These are phyloP conservation scores for Heliconius eleuchia DNA, from an alignment of 1,140 invertebrate species.

Conservation along the genomic window DNA sequence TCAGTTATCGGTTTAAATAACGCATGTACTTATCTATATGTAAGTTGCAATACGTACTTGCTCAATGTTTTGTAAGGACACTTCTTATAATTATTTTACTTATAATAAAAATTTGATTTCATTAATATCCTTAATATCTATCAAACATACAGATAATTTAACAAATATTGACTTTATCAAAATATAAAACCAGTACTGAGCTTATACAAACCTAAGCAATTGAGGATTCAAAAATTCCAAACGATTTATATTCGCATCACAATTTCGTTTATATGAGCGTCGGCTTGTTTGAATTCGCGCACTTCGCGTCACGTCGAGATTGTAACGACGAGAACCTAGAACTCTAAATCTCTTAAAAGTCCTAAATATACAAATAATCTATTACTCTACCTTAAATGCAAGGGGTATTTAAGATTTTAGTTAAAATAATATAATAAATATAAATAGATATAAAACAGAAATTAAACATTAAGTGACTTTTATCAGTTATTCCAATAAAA, in stretches of 20 bases:
- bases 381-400: too few relatives aligned
- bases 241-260: conserved; percentile 20
- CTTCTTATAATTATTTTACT: too few relatives aligned
- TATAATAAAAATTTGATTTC: background rate
- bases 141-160: background rate
- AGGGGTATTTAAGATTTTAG: too few relatives aligned
- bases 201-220: background rate
- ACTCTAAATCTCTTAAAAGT: background rate
- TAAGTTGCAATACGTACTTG: background rate
- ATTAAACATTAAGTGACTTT: too few relatives aligned
- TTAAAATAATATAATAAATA: too few relatives aligned
- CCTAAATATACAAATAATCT: too few relatives aligned
- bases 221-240: conserved; percentile 1
- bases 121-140: background rate
- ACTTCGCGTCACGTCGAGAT: conserved; percentile 1
- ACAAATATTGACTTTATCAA: background rate
- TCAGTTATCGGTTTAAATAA: background rate
- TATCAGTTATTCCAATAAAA: too few relatives aligned
- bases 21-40: background rate
- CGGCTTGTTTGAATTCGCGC: conserved; percentile 16
- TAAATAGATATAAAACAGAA: too few relatives aligned
- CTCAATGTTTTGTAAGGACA: too few relatives aligned
- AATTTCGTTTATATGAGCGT: conserved; percentile 5
- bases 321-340: background rate
- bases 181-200: background rate